These are phyloP conservation scores for Cephalopholis sonnerati DNA, from an alignment of 2,113 vertebrate genomes.

Conservation along the genomic window DNA sequence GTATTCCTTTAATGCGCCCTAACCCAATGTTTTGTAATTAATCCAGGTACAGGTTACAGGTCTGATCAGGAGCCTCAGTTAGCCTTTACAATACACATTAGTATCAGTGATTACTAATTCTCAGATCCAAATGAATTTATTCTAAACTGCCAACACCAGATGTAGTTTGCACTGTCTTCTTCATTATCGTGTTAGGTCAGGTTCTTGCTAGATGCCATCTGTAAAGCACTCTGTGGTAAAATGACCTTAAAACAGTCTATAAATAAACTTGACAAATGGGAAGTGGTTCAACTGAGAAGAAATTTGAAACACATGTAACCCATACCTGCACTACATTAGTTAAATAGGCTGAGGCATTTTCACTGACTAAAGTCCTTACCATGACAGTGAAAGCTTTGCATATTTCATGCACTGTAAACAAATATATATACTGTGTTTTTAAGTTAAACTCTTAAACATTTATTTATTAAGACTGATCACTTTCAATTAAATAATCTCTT, in stretches of 20 bases:
- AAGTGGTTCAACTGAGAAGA: not conserved
- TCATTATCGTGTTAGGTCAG: not conserved
- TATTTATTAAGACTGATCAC: not conserved
- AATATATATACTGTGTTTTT: not conserved
- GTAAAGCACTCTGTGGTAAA: not conserved
- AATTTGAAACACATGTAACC: not conserved
- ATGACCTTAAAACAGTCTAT: not conserved
- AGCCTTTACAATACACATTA: too few relatives aligned
- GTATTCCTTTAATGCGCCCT: not conserved
- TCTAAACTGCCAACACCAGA: too few relatives aligned
- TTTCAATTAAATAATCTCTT: not conserved
- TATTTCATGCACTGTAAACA: too few relatives aligned
- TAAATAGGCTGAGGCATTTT: not conserved
- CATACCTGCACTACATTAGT: not conserved
- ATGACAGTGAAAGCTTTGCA: not conserved
- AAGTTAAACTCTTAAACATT: not conserved
- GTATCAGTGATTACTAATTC: too few relatives aligned
- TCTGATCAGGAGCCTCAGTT: too few relatives aligned
- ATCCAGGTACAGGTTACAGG: not conserved
- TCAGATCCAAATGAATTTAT: too few relatives aligned
- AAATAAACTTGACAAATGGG: not conserved
- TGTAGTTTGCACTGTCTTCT: not conserved
- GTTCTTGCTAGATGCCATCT: not conserved
- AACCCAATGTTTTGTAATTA: not conserved
- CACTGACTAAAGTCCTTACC: not conserved